phyloP scores from a whole-genome alignment of 2,888 invertebrate species.

The Acholoe squamosa region DNA sequence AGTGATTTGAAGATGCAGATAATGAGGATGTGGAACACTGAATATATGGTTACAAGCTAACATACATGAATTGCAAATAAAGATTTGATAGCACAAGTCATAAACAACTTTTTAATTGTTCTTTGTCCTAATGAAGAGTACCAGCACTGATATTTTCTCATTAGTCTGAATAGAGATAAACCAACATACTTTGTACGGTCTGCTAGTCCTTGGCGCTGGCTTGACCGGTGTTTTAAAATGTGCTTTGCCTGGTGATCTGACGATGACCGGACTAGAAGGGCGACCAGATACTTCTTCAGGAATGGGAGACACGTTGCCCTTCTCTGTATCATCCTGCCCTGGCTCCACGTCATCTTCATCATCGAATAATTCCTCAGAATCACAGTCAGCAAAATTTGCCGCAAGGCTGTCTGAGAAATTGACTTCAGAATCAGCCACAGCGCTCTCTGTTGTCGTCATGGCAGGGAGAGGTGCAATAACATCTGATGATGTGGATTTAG shows the following conservation, averaged over 20 bases:
- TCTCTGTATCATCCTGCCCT: neutral
- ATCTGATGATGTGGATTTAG: too few species aligned
- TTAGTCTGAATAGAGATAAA: neutral
- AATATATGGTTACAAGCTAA: too few species aligned
- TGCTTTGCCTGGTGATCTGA: constrained; percentile 1
- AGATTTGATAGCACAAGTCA: too few species aligned
- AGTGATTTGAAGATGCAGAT: too few species aligned
- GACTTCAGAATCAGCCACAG: neutral
- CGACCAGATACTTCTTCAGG: neutral
- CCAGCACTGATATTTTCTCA: too few species aligned
- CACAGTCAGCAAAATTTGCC: neutral
- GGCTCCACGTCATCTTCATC: neutral
- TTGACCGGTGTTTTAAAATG: constrained; percentile 61
- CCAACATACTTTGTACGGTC: neutral
- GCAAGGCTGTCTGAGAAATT: constrained; percentile 13
- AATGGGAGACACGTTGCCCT: too few species aligned
- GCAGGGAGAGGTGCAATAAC: too few species aligned
- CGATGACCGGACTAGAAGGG: neutral
- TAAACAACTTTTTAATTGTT: too few species aligned
- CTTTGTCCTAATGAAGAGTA: too few species aligned
- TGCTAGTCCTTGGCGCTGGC: constrained; percentile 51
- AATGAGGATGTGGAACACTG: too few species aligned
- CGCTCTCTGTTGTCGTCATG: too few species aligned
- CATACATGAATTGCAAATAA: too few species aligned
- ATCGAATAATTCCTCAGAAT: constrained; percentile 17